These are phyloP conservation scores for Spodoptera picta DNA, from an alignment of 2,888 invertebrate genomes.

Conservation along the genomic window DNA sequence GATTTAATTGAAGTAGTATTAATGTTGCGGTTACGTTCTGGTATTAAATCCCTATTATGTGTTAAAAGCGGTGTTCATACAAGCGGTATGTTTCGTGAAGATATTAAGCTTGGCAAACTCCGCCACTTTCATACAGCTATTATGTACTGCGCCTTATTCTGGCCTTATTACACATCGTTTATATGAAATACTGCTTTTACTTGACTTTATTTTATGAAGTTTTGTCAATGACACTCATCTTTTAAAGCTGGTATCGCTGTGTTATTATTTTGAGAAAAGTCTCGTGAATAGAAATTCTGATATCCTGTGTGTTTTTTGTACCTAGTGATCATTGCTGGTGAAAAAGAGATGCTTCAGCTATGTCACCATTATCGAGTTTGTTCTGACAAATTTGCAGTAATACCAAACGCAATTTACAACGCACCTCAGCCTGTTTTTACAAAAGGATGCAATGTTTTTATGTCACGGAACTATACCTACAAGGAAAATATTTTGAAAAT, in stretches of 20 bases:
- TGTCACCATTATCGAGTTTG: too few relatives aligned
- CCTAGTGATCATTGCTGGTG: too few relatives aligned
- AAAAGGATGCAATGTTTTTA: conserved; percentile 2
- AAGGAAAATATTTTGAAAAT: conserved; percentile 7
- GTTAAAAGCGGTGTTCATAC: conserved; percentile 41
- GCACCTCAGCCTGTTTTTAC: conserved; percentile 4
- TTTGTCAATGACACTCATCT: conserved; percentile 10
- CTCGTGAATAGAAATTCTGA: too few relatives aligned
- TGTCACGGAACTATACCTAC: not conserved
- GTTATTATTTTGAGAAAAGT: too few relatives aligned
- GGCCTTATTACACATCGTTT: conserved; percentile 31
- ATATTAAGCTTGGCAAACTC: conserved; percentile 40
- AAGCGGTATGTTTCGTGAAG: conserved; percentile 7
- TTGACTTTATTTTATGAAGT: conserved; percentile 20
- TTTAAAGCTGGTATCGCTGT: not conserved
- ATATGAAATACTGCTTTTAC: conserved; percentile 13
- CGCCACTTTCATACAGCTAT: conserved; percentile 27
- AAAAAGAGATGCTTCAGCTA: too few relatives aligned
- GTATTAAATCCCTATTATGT: conserved; percentile 50
- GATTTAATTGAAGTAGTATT: conserved; percentile 50
- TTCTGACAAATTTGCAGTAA: too few relatives aligned
- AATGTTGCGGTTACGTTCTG: conserved; percentile 43
- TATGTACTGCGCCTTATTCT: conserved; percentile 30
- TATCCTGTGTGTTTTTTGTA: too few relatives aligned
- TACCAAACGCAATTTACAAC: too few relatives aligned